Conservation (phyloP, 2,797 vertebrate genomes). For the Siniperca undulata region DNA sequence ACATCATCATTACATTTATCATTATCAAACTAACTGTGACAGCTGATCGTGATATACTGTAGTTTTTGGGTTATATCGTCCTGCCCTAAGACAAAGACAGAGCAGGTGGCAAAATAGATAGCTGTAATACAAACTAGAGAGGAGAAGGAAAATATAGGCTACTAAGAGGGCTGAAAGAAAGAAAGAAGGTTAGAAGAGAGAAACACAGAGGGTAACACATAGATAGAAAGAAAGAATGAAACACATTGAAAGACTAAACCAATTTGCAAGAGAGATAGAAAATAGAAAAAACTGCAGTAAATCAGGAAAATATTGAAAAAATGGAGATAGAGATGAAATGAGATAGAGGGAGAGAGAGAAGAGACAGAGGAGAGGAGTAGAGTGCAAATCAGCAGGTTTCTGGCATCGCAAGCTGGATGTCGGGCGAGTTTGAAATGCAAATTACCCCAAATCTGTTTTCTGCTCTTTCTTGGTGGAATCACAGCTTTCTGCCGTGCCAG, state of each 20-base stretch:
- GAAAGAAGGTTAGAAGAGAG: not conserved
- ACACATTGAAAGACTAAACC: not conserved
- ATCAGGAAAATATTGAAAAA: conserved; percentile 25
- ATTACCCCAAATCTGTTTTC: conserved; percentile 70
- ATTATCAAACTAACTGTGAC: not conserved
- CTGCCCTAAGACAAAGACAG: not conserved
- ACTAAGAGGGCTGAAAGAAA: not conserved
- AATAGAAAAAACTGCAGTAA: conserved; percentile 5
- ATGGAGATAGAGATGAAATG: conserved; percentile 5
- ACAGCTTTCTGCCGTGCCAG: conserved; percentile 45
- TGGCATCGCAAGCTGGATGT: conserved; percentile 43
- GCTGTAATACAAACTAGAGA: not conserved
- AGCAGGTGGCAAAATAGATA: not conserved
- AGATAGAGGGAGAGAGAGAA: not conserved
- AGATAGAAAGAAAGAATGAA: not conserved
- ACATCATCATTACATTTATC: not conserved
- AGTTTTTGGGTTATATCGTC: not conserved
- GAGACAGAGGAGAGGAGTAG: conserved; percentile 14
- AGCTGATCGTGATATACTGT: not conserved
- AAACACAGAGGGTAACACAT: not conserved
- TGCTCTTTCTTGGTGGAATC: conserved; percentile 58
- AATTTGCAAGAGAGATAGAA: not conserved
- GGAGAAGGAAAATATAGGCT: not conserved
- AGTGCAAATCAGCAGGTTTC: conserved; percentile 60
- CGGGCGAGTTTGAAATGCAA: conserved; percentile 76